Base-by-base conservation (phyloP, 2,113 vertebrate genomes). In the Sceloporus undulatus region DNA sequence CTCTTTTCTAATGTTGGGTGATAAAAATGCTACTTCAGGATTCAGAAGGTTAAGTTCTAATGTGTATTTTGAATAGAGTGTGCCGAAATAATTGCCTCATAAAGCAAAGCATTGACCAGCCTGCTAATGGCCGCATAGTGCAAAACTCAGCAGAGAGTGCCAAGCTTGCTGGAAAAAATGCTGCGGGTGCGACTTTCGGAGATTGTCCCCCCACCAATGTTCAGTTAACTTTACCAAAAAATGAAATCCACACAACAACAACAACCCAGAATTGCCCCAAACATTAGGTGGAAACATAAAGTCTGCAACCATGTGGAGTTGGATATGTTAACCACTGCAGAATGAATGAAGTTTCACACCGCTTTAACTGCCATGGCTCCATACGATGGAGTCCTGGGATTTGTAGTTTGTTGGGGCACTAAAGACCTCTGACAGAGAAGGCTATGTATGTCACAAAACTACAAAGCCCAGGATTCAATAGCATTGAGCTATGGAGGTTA, bases 11-110 rank as follows among this genome's bases (percentile, higher is more conserved):
- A 97, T 97, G 98, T 94, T 95, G 97, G 97, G 97, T 98, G 97
- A 98, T 98, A 98, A 98, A 98, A 98, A 96, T 96, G 97, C 98
- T 98, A 98, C 97, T 98, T 97, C 97, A 97, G 96, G 97, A 98
- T 97, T 97, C 97, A 98, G 97, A 98, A 98, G 98, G 98, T 98
- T 98, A 98, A 98, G 97, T 97, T 98, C 97, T 98, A 97, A 98
- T 98, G 98, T 98, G 96, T 98, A 97, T 98, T 98, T 98, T 98
- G 97, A 98, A 98, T 98, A 96, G 96, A 97, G 96, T 97, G 97
- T 96, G 97, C 97, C 97, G 95, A 97, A 98, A 98, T 98, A 98
- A 98, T 98, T 97, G 97, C 97, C 98, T 98, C 98, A 98, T 98
- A 98, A 98, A 98, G 97, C 97, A 97, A 97, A 96, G 97, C 97